Percentiles rank a stretch among this genome's conserved stretches.
Evolutionary conservation across 2,888 invertebrate species (phyloP).

Genomic region (Parnassius glacialis): DNA sequence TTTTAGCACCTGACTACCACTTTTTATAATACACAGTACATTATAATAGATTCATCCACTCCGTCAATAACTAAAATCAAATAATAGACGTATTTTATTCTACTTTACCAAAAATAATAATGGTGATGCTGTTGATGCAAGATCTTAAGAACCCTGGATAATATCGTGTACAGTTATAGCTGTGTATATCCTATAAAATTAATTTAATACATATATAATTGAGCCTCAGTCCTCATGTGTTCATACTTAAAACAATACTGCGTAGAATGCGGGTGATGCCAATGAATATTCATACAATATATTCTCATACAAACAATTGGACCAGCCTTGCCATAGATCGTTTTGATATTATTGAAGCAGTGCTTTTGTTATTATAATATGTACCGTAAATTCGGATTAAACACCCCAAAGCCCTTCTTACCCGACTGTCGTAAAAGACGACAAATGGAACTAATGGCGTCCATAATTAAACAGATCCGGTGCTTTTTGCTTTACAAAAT

Average conservation of each 20-base stretch:
- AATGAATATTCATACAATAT: conserved; percentile 42
- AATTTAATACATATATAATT: conserved; percentile 24
- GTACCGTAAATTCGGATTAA: conserved; percentile 25
- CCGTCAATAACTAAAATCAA: too few relatives aligned
- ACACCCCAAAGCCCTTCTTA: conserved; percentile 24
- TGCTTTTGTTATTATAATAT: conserved; percentile 26
- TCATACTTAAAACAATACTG: conserved; percentile 34
- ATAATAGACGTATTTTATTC: too few relatives aligned
- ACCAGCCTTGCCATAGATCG: conserved; percentile 19
- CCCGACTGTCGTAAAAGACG: conserved; percentile 21
- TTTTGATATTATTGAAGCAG: conserved; percentile 27
- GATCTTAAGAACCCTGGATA: too few relatives aligned
- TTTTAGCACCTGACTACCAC: too few relatives aligned
- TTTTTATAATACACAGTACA: too few relatives aligned
- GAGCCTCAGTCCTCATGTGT: conserved; percentile 20
- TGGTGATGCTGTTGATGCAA: too few relatives aligned
- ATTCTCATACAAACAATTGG: conserved; percentile 29
- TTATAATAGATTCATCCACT: too few relatives aligned
- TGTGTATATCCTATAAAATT: conserved; percentile 15
- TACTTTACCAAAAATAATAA: too few relatives aligned
- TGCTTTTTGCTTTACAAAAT: conserved; percentile 24
- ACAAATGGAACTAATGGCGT: conserved; percentile 24
- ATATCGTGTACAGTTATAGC: too few relatives aligned
- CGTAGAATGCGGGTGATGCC: conserved; percentile 32
- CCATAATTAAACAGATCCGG: conserved; percentile 20